Conservation (phyloP, 2,113 vertebrate species). For the Brachirus orientalis region DNA sequence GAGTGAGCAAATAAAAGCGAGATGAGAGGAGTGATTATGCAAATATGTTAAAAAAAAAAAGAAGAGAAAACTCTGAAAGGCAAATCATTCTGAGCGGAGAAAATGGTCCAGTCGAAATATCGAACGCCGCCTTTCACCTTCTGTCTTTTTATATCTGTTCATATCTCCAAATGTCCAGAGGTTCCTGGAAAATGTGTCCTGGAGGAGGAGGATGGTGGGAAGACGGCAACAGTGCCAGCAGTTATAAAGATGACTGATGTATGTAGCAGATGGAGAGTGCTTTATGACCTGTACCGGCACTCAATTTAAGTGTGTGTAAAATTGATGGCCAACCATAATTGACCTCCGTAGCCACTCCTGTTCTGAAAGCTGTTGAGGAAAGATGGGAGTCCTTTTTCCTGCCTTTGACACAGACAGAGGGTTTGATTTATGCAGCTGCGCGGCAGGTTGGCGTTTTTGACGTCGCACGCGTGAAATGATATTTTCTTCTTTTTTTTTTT, state of each 20-base stretch:
- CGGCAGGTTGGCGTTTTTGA: constrained; percentile 42
- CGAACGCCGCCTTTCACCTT: not conserved
- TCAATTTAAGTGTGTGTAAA: constrained; percentile 82
- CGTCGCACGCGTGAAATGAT: constrained; percentile 32
- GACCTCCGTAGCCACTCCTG: constrained; percentile 69
- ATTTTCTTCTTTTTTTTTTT: constrained; percentile 20
- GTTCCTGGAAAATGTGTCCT: constrained; percentile 1
- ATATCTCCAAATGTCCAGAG: not conserved
- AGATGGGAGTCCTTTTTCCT: constrained; percentile 20
- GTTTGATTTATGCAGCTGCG: constrained; percentile 64
- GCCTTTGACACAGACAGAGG: constrained; percentile 25
- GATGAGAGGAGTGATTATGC: not conserved
- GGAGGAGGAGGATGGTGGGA: constrained; percentile 20
- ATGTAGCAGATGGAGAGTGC: constrained; percentile 71
- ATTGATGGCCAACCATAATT: constrained; percentile 78
- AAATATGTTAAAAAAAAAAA: not conserved
- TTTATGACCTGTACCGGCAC: constrained; percentile 78
- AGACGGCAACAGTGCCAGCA: constrained; percentile 28
- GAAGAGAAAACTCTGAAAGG: not conserved
- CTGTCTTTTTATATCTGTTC: too few relatives aligned
- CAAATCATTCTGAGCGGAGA: too few relatives aligned
- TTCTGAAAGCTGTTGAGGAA: constrained; percentile 49
- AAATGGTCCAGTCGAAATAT: not conserved
- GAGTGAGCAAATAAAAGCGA: not conserved
- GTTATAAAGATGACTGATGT: constrained; percentile 77